phyloP scores from a whole-genome alignment of 2,797 vertebrate genomes.

The Phaenicophaeus curvirostris region DNA sequence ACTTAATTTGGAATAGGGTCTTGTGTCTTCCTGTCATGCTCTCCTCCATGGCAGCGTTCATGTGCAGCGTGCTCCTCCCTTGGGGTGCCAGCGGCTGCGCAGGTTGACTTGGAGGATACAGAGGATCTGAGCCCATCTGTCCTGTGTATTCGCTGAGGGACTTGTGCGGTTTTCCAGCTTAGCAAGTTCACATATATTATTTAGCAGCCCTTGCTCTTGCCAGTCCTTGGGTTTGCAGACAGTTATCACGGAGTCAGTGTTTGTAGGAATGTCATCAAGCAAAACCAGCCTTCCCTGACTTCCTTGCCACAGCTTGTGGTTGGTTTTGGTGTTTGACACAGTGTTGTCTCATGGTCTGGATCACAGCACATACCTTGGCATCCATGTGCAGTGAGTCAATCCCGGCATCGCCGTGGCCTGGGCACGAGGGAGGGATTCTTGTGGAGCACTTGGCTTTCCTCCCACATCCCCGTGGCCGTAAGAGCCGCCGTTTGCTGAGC shows the following conservation, averaged over 20 bases:
- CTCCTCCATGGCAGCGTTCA: rapidly evolving
- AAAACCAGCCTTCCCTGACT: neutral
- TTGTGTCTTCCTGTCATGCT: rapidly evolving
- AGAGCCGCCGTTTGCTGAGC: slow-evolving; percentile 36
- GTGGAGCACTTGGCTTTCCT: neutral
- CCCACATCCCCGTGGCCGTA: slow-evolving; percentile 1
- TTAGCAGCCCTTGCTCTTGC: neutral
- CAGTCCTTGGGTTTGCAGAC: neutral
- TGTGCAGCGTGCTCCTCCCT: rapidly evolving
- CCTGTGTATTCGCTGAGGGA: neutral
- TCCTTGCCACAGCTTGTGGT: neutral
- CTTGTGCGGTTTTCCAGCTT: neutral
- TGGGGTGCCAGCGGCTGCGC: neutral
- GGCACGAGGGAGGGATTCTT: slow-evolving; percentile 52
- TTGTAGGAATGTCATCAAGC: neutral
- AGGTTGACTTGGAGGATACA: rapidly evolving
- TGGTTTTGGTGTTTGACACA: neutral
- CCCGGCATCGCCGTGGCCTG: slow-evolving; percentile 40
- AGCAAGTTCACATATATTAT: neutral
- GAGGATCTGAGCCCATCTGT: neutral
- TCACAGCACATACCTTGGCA: slow-evolving; percentile 54
- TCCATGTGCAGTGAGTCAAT: slow-evolving; percentile 13
- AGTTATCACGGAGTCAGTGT: neutral
- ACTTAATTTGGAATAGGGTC: neutral
- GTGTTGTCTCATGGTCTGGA: slow-evolving; percentile 2